Evolutionary conservation across 2,113 vertebrate species (phyloP), one percentile per base, ranked within the genome.

Genomic region (Thomomys bottae): DNA sequence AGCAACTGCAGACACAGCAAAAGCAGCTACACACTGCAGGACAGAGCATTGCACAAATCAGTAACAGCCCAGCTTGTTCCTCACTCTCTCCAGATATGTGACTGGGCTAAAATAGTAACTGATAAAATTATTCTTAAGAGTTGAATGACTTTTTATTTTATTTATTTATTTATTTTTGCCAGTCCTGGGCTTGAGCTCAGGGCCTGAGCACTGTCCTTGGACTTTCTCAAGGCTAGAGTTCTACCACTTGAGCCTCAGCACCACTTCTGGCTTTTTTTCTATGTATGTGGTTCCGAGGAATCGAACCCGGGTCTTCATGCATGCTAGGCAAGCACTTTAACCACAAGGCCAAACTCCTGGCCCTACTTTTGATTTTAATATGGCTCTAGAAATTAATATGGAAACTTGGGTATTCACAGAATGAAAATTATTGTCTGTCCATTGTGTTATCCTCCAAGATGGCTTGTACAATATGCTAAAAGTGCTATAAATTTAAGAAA

Each of bases 1-100:
- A 5, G 99, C 99, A 18, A 99, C 99, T 14, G 99, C 99, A 17
- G 99, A 99, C 72, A 99, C 99, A 2, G 99, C 99, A 95, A 99
- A 99, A 0, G 99, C 99, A 95, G 99, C 99, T 28, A 99, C 98
- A 89, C 99, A 99, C 99, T 99, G 89, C 49, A 93, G 95, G 72
- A 72, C 30, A 54, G 66, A 92, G 57, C 6, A 67, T 32, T 11
- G 15, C 0, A 84, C 11, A 34, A 1, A 84, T 92, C 67, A 94
- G 7, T 71, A 38, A 36, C 1, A 68, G 85, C 54, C 71, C 12
- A 0, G 4, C n/a, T 14, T 2, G 5, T 11, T 24, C 20, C 64
- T 30, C 32, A 18, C 1, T 24, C 76, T 82, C 14, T 45, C 30
- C 20, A 49, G 49, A 61, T 40, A 61, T 12, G 8, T 85, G 24